phyloP scores from a whole-genome alignment of 1,140 invertebrate species.

The Nomia melanderi region DNA sequence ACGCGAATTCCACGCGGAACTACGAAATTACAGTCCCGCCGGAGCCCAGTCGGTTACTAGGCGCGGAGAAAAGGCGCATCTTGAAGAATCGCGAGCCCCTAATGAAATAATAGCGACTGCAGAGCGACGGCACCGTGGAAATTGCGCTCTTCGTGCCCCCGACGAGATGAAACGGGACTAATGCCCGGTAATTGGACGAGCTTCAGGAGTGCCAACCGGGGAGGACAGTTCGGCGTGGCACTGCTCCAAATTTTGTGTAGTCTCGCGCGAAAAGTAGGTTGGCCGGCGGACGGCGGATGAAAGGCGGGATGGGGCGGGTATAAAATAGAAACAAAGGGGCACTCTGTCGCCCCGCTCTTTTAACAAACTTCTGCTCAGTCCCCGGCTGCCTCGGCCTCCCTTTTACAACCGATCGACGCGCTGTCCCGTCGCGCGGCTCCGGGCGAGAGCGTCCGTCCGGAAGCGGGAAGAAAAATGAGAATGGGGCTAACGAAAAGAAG shows the following conservation, averaged over 20 bases:
- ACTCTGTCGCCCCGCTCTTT: background rate
- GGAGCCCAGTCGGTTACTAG: background rate
- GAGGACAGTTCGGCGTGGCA: slow-evolving; percentile 60
- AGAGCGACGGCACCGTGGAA: slow-evolving; percentile 16
- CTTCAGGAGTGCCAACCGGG: slow-evolving; percentile 45
- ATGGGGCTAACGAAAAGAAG: background rate
- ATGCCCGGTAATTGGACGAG: slow-evolving; percentile 58
- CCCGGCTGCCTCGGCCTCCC: background rate
- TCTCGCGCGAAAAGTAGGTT: slow-evolving; percentile 17
- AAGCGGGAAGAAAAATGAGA: slow-evolving; percentile 7
- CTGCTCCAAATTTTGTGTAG: slow-evolving; percentile 52
- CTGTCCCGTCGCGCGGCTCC: background rate
- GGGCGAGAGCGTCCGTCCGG: background rate
- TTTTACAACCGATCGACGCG: background rate
- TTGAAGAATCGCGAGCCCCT: slow-evolving; percentile 25
- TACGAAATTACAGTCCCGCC: background rate
- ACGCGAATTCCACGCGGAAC: background rate
- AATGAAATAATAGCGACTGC: slow-evolving; percentile 41
- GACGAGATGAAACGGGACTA: slow-evolving; percentile 52
- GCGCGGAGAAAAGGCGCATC: background rate
- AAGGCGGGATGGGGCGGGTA: slow-evolving; percentile 1
- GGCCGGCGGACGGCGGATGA: slow-evolving; percentile 8
- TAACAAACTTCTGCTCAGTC: slow-evolving; percentile 12
- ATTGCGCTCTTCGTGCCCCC: slow-evolving; percentile 35
- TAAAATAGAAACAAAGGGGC: background rate